Percentiles rank a stretch among this genome's conserved stretches.
Evolutionary conservation across 2,797 vertebrate species (phyloP).

Genomic region (Xyrichtys novacula): DNA sequence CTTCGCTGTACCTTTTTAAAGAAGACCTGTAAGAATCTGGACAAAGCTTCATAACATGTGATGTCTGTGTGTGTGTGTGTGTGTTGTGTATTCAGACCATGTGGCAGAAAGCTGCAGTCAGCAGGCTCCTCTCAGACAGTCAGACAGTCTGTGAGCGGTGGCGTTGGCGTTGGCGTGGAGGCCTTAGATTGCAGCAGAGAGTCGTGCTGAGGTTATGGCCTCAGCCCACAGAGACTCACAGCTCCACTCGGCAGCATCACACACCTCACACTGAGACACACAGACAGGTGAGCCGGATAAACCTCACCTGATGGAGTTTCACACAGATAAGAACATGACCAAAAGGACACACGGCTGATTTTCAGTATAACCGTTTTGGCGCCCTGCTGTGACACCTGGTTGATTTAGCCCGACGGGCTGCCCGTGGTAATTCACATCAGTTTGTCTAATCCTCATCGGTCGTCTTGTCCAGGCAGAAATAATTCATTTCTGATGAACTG

Average conservation of each 20-base stretch:
- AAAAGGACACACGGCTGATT: background rate
- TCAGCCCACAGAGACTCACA: constrained; percentile 32
- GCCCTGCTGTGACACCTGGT: background rate
- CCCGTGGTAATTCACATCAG: background rate
- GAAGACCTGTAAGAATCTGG: too few species aligned
- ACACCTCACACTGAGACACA: constrained; percentile 24
- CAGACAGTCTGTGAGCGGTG: constrained; percentile 17
- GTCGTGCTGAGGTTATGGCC: constrained; percentile 24
- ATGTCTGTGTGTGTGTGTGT: background rate
- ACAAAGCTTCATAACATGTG: too few species aligned
- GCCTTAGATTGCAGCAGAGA: constrained; percentile 50
- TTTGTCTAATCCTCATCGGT: background rate
- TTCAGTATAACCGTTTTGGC: too few species aligned
- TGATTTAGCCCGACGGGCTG: background rate
- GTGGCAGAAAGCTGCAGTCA: constrained; percentile 17
- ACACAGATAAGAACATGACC: background rate
- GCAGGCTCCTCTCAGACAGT: constrained; percentile 15
- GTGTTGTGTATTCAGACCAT: constrained; percentile 7
- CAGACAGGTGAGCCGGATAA: constrained; percentile 13
- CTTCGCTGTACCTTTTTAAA: too few species aligned
- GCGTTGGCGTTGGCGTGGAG: constrained; percentile 6
- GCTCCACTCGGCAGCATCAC: constrained; percentile 38
- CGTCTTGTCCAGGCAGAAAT: too few species aligned
- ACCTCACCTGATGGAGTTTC: background rate
- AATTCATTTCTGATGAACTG: too few species aligned